These are phyloP conservation scores for Euwallacea fornicatus DNA, from an alignment of 1,140 invertebrate species.

Conservation along the genomic window DNA sequence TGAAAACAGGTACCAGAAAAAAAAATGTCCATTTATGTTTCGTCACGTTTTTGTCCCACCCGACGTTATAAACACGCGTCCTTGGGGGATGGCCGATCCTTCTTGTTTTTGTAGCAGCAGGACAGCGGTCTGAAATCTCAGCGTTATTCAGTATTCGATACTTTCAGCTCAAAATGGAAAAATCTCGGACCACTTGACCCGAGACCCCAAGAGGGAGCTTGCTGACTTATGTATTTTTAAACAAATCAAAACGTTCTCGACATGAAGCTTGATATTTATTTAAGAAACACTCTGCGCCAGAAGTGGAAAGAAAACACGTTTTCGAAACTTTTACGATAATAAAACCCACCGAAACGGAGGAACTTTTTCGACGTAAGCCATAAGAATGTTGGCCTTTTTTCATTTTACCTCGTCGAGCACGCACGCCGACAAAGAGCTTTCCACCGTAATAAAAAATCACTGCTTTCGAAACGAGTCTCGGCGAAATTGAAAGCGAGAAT, in stretches of 20 bases:
- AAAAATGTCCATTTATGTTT: too few relatives aligned
- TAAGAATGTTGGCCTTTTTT: constrained; percentile 21
- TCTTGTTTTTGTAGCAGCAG: too few relatives aligned
- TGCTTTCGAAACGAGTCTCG: constrained; percentile 15
- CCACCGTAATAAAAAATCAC: constrained; percentile 22
- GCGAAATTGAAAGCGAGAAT: constrained; percentile 24
- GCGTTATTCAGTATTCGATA: too few relatives aligned
- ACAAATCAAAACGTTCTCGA: not conserved
- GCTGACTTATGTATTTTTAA: too few relatives aligned
- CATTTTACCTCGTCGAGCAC: constrained; percentile 20
- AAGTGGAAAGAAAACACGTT: constrained; percentile 8
- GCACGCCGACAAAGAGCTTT: constrained; percentile 23
- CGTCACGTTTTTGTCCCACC: too few relatives aligned
- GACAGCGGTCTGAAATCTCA: too few relatives aligned
- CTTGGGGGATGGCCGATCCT: too few relatives aligned
- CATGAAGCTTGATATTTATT: not conserved
- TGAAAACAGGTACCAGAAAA: too few relatives aligned
- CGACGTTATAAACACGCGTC: too few relatives aligned
- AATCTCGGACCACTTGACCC: too few relatives aligned
- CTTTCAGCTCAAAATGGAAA: too few relatives aligned
- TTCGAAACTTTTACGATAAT: constrained; percentile 15
- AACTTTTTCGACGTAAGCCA: constrained; percentile 13
- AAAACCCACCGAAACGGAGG: constrained; percentile 1
- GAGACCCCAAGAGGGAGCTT: too few relatives aligned
- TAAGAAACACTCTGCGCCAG: not conserved